phyloP scores from a whole-genome alignment of 2,113 vertebrate genomes.

The Lophura nycthemera region DNA sequence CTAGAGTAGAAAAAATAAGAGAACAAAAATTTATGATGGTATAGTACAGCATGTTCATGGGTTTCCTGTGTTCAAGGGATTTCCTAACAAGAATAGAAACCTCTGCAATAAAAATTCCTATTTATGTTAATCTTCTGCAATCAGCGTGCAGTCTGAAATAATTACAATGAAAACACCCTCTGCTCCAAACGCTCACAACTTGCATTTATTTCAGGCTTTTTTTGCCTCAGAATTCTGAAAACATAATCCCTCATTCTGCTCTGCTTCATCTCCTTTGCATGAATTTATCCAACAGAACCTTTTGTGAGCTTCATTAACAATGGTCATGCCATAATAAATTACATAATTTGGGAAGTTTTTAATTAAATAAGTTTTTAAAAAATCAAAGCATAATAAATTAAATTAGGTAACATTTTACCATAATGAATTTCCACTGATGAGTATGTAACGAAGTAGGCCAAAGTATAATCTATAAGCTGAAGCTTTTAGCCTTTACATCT shows the following conservation, averaged over 20 bases:
- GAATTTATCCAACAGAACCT: conserved; percentile 11
- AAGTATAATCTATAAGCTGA: background rate
- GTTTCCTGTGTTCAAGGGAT: conserved; percentile 38
- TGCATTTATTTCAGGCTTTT: conserved; percentile 59
- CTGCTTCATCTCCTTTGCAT: conserved; percentile 35
- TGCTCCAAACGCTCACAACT: conserved; percentile 40
- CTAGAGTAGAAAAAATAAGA: background rate
- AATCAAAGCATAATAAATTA: conserved; percentile 13
- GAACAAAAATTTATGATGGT: background rate
- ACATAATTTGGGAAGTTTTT: conserved; percentile 16
- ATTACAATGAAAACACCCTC: conserved; percentile 61
- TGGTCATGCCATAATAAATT: conserved; percentile 41
- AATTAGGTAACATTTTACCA: conserved; percentile 17
- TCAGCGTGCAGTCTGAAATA: conserved; percentile 68
- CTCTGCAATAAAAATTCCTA: conserved; percentile 54
- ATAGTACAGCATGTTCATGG: background rate
- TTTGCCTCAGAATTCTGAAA: conserved; percentile 40
- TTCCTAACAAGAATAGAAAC: conserved; percentile 62
- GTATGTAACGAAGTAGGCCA: background rate
- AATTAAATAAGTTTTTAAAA: conserved; percentile 18
- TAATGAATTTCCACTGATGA: background rate
- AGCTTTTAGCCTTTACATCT: background rate
- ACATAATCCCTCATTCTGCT: conserved; percentile 53
- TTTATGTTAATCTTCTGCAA: conserved; percentile 68
- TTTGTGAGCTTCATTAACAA: conserved; percentile 54